Evolutionary conservation across 2,113 vertebrate genomes (phyloP).

Genomic region (Thinocorus orbignyianus): DNA sequence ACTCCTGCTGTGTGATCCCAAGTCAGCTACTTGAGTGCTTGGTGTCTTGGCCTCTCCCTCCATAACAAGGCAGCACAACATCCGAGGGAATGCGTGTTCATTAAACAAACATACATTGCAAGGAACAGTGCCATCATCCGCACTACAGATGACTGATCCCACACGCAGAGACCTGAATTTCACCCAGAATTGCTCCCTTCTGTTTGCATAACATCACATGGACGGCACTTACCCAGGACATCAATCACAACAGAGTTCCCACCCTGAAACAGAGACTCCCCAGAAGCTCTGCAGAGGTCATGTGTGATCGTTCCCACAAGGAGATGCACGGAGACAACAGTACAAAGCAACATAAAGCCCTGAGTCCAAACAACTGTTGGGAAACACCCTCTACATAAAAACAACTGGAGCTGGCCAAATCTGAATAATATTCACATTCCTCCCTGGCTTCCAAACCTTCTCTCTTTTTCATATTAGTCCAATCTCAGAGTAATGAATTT

Average conservation of each 20-base stretch:
- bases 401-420: not conserved
- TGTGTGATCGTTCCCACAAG: too few species aligned
- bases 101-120: rapidly evolving
- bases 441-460: not conserved
- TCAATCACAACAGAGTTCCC: too few species aligned
- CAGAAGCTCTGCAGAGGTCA: too few species aligned
- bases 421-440: not conserved
- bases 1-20: not conserved
- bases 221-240: too few species aligned
- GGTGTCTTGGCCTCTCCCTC: not conserved
- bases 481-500: constrained; percentile 15
- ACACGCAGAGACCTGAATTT: not conserved
- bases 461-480: not conserved
- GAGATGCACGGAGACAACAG: too few species aligned
- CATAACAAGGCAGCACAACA: not conserved
- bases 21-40: not conserved
- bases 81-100: not conserved
- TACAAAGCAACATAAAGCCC: too few species aligned
- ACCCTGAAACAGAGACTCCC: too few species aligned
- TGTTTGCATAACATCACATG: too few species aligned
- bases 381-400: rapidly evolving
- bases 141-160: not conserved
- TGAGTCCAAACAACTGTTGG: not conserved
- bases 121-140: not conserved
- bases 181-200: too few species aligned